A percentile compares a stretch with the other conserved stretches of the same genome.
Evolutionary conservation across 2,113 vertebrate species (phyloP).

Genomic region (Dasyurus viverrinus): DNA sequence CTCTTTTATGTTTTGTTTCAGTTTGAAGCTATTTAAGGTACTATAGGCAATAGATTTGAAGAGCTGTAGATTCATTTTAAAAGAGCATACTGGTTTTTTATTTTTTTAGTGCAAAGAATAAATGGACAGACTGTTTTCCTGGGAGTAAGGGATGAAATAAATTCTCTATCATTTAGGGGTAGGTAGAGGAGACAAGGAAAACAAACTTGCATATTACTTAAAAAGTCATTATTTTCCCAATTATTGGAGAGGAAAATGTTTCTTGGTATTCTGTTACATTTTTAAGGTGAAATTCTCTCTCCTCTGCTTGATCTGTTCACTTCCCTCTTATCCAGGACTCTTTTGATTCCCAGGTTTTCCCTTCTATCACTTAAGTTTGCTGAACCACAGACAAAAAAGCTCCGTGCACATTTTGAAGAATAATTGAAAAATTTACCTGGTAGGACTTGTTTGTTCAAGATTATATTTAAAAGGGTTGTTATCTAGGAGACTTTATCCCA

Average conservation of each 20-base stretch:
- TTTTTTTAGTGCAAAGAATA: conserved; percentile 30
- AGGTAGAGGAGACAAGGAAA: conserved; percentile 20
- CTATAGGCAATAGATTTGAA: conserved; percentile 41
- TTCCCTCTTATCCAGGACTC: background rate
- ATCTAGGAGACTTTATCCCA: background rate
- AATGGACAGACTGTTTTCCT: conserved; percentile 27
- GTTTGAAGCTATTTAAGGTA: conserved; percentile 52
- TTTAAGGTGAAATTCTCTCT: conserved; percentile 30
- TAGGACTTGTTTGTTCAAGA: background rate
- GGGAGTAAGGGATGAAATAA: conserved; percentile 8
- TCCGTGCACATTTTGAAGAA: conserved; percentile 22
- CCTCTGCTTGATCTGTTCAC: conserved; percentile 10
- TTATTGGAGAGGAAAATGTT: conserved; percentile 33
- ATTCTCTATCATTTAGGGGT: background rate
- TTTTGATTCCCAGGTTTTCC: conserved; percentile 11
- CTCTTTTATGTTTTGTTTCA: conserved; percentile 43
- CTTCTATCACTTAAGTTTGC: conserved; percentile 3
- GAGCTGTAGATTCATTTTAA: conserved; percentile 42
- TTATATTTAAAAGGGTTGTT: conserved; percentile 18
- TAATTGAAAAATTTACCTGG: background rate
- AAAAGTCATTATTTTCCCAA: background rate
- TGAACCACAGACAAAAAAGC: background rate
- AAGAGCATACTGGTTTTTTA: conserved; percentile 35
- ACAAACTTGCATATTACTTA: background rate
- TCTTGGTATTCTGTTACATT: conserved; percentile 30